Evolutionary conservation across 2,888 invertebrate genomes (phyloP).

Genomic region (Diploptera punctata): DNA sequence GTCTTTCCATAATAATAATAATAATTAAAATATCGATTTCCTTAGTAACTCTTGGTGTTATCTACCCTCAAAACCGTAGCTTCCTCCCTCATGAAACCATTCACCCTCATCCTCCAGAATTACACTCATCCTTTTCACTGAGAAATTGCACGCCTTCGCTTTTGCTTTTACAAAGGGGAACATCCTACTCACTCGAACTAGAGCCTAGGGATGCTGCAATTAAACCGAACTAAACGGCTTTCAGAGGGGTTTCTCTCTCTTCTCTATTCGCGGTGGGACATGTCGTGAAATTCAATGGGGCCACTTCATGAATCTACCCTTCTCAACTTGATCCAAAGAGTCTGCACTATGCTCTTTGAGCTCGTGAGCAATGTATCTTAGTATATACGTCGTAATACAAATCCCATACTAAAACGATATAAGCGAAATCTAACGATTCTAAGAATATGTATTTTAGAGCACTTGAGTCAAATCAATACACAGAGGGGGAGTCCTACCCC

Average conservation of each 20-base stretch:
- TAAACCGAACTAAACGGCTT: conserved; percentile 19
- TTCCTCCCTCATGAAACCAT: neutral
- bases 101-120: neutral
- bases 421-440: too few relatives aligned
- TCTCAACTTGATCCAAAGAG: neutral
- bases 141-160: conserved; percentile 5
- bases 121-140: conserved; percentile 2
- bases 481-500: too few relatives aligned
- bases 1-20: too few relatives aligned
- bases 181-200: neutral
- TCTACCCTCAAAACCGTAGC: neutral
- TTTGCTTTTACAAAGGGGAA: conserved; percentile 6
- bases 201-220: neutral
- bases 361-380: too few relatives aligned
- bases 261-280: conserved; percentile 1
- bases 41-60: neutral
- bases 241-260: conserved; percentile 2
- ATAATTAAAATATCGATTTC: conserved; percentile 21
- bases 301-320: neutral
- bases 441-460: too few relatives aligned
- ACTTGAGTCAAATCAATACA: too few relatives aligned
- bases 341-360: too few relatives aligned
- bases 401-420: too few relatives aligned
- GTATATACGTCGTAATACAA: too few relatives aligned
- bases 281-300: conserved; percentile 22